A percentile compares a stretch with the other conserved stretches of the same genome.
Conservation (phyloP, 2,888 invertebrate genomes). For the Cosmia pyralina region DNA sequence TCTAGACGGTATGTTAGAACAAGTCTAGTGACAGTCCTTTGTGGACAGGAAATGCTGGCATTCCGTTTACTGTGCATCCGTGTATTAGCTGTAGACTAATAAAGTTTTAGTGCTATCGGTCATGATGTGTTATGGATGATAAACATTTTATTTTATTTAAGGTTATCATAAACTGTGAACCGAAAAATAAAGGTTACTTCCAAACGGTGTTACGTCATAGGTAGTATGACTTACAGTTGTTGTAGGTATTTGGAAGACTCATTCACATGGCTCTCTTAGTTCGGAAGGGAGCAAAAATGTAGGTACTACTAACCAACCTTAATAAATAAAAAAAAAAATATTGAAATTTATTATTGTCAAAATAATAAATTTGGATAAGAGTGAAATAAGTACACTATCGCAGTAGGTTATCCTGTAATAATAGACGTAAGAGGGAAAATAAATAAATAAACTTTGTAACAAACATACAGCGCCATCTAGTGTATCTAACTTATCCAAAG, state of each 20-base stretch:
- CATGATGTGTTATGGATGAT: too few relatives aligned
- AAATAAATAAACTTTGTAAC: background rate
- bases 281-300: background rate
- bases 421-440: background rate
- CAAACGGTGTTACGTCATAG: background rate
- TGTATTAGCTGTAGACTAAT: background rate
- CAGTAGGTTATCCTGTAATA: background rate
- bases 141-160: background rate
- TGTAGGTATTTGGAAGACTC: background rate
- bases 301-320: too few relatives aligned
- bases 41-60: conserved; percentile 33
- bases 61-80: background rate
- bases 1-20: conserved; percentile 32
- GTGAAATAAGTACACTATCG: background rate
- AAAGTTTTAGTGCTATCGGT: conserved; percentile 7
- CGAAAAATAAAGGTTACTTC: background rate
- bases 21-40: conserved; percentile 8
- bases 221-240: background rate
- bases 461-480: too few relatives aligned
- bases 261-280: background rate
- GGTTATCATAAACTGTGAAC: background rate
- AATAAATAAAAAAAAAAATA: background rate
- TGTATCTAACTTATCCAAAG: too few relatives aligned
- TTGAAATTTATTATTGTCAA: background rate
- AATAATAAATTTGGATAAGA: background rate